phyloP scores from a whole-genome alignment of 2,888 invertebrate genomes.

The Boloria euphrosyne region DNA sequence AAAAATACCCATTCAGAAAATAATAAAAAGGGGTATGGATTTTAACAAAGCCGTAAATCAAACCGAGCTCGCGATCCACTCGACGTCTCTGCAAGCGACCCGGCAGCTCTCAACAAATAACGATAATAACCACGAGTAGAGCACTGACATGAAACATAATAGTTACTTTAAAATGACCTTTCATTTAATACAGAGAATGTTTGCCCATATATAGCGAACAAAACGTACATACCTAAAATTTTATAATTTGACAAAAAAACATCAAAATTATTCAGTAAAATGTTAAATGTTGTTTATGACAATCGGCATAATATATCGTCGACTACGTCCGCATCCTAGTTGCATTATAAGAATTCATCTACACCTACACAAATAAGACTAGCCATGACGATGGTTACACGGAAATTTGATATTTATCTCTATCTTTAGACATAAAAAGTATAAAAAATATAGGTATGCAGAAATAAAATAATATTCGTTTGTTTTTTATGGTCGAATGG shows the following conservation, averaged over 20 bases:
- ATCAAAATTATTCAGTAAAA: too few relatives aligned
- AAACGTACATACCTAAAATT: not conserved
- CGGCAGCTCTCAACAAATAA: constrained; percentile 24
- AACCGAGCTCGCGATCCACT: constrained; percentile 24
- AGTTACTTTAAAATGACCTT: constrained; percentile 17
- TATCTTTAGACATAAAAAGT: too few relatives aligned
- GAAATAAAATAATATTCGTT: too few relatives aligned
- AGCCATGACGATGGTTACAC: not conserved
- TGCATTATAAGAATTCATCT: constrained; percentile 2
- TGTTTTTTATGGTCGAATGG: too few relatives aligned
- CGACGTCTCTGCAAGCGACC: constrained; percentile 22
- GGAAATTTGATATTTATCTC: constrained; percentile 9
- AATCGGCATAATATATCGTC: not conserved
- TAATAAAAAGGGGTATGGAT: constrained; percentile 22
- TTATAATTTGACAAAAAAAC: too few relatives aligned
- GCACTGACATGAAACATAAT: constrained; percentile 12
- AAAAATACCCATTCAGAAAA: constrained; percentile 7
- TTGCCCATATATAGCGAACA: not conserved
- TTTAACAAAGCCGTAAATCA: constrained; percentile 26
- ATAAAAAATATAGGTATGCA: too few relatives aligned
- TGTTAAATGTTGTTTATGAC: too few relatives aligned
- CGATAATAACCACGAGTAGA: constrained; percentile 6
- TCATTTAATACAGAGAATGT: not conserved
- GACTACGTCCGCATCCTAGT: not conserved
- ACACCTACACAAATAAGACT: not conserved